Percentiles rank a stretch among this genome's conserved stretches.
Conservation (phyloP, 2,113 vertebrate genomes). For the Amblyopsis rosae region DNA sequence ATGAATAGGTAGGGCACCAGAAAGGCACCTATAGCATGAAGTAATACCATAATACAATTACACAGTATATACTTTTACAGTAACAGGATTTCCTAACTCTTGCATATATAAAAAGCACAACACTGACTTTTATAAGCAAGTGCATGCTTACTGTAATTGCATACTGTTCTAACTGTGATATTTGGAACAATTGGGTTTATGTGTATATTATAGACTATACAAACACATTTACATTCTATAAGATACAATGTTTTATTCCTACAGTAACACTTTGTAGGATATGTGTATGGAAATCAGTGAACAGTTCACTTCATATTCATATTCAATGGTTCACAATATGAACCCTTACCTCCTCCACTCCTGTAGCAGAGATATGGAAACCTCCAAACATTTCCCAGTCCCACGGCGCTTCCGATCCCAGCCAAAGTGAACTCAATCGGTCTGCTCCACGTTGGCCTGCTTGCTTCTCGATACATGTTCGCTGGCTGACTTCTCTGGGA, state of each 20-base stretch:
- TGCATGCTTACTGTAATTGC: no score
- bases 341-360: constrained; percentile 78
- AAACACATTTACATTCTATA: no score
- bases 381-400: constrained; percentile 79
- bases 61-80: background rate
- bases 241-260: background rate
- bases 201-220: no score
- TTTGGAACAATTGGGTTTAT: no score
- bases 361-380: constrained; percentile 81
- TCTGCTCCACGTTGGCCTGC: constrained; percentile 75
- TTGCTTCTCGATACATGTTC: constrained; percentile 43
- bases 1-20: constrained; percentile 79
- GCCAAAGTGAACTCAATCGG: constrained; percentile 81
- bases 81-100: background rate
- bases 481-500: constrained; percentile 8
- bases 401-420: constrained; percentile 76
- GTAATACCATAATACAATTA: background rate
- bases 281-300: background rate
- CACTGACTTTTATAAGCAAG: no score
- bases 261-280: background rate
- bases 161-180: no score
- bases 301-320: background rate
- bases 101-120: no score
- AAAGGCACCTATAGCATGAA: constrained; percentile 69
- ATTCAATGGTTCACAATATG: background rate